Evolutionary conservation across 2,888 invertebrate genomes (phyloP), one percentile per base, ranked within the genome.

Genomic region (Smittia sp.): DNA sequence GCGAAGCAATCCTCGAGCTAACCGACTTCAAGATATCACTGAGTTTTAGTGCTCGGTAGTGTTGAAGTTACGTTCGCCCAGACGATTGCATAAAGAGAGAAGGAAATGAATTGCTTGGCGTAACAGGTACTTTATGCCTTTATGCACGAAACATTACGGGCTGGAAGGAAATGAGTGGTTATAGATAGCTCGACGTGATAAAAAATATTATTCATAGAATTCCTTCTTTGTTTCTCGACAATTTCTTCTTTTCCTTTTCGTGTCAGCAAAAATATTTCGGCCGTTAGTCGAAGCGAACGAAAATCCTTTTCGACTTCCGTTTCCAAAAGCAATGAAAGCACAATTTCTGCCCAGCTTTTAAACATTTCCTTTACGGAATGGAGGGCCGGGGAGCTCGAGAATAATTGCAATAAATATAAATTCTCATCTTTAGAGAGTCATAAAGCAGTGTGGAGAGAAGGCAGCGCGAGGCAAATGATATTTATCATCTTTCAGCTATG

Each of bases 331-430:
- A 63, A 63, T 27, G 25, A 27, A 27, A 63, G 25, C 63, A 63
- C 27, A 63, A 63, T 63, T 63, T 63, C 6, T 27, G 63, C 27
- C 63, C 15, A 25, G 27, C 63, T 24, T 27, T 63, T 27, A 13
- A 63, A n/a, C 25, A 63, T 63, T 63, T 63, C n/a, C 1, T 18
- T 58, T 58, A 7, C 4, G 46, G 11, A n/a, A 58, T 20, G 58
- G 63, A n/a, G 25, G 13, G n/a, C 2, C 18, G 22, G 1, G 18
- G 22, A 58, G 58, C 58, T 63, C 11, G 9, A 67, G 41, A 41
- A 67, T 67, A 67, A 67, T 67, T 67, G 67, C 67, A 67, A 67
- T 67, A 67, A 67, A 67, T 67, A 67, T 67, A 67, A 67, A 67
- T 67, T 67, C 20, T 67, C 67, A 67, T 67, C 67, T 67, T 67